phyloP scores from a whole-genome alignment of 2,797 vertebrate species.

The Acomys russatus region DNA sequence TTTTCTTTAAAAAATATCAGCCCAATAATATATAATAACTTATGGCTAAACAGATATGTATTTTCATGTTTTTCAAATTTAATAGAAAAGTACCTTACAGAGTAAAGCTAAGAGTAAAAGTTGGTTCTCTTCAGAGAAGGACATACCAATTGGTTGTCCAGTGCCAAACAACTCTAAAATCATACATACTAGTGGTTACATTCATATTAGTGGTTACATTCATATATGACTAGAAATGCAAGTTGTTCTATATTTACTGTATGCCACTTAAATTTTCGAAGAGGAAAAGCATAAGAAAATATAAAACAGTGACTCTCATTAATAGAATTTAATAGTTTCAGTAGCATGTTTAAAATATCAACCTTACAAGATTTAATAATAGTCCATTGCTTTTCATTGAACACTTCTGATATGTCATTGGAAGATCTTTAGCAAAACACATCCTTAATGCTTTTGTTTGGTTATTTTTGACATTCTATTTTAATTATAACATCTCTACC shows the following conservation, averaged over 20 bases:
- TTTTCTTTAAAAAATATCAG: conserved; percentile 21
- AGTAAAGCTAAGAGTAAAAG: background rate
- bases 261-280: background rate
- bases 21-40: background rate
- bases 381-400: background rate
- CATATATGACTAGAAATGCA: background rate
- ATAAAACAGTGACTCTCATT: background rate
- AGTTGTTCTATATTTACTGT: background rate
- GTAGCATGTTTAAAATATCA: background rate
- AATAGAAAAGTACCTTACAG: background rate
- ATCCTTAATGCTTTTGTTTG: background rate
- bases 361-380: background rate
- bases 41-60: background rate
- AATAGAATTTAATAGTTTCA: background rate
- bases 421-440: background rate
- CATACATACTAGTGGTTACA: background rate
- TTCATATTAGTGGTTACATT: background rate
- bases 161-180: background rate
- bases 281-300: background rate
- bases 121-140: background rate
- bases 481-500: background rate
- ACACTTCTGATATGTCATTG: background rate
- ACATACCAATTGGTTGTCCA: background rate
- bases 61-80: background rate
- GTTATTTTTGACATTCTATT: background rate